These are phyloP conservation scores for Gallinago solitaria DNA, from an alignment of 2,797 vertebrate species.

Conservation along the genomic window DNA sequence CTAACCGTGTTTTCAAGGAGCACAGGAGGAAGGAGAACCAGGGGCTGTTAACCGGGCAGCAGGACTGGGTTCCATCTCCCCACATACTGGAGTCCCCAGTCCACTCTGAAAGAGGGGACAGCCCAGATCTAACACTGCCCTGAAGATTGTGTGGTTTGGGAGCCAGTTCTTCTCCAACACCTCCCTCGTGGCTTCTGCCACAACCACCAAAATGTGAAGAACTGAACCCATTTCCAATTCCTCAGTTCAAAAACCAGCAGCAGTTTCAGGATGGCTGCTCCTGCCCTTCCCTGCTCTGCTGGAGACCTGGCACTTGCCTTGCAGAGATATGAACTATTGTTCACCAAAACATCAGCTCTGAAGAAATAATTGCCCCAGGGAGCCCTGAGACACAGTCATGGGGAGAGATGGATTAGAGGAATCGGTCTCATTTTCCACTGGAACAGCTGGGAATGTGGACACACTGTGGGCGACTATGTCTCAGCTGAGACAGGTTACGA, in stretches of 20 bases:
- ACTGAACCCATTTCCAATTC: not conserved
- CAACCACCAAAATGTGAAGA: not conserved
- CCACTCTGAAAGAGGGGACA: not conserved
- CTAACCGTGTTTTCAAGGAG: rapidly evolving
- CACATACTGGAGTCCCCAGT: not conserved
- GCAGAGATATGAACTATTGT: not conserved
- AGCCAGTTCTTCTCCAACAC: not conserved
- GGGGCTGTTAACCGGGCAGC: not conserved
- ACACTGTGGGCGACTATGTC: not conserved
- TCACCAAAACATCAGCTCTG: not conserved
- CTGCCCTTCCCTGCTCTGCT: not conserved
- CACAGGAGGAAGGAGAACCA: not conserved
- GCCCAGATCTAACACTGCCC: not conserved
- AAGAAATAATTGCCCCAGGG: not conserved
- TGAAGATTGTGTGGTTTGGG: not conserved
- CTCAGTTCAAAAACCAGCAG: not conserved
- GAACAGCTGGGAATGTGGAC: not conserved
- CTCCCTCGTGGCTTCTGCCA: not conserved
- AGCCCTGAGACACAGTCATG: not conserved
- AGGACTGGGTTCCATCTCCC: not conserved
- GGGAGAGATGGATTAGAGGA: not conserved
- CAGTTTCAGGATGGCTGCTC: not conserved
- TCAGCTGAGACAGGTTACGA: not conserved
- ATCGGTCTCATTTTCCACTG: conserved; percentile 10
- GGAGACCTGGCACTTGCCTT: not conserved